Percentiles rank a stretch among this genome's conserved stretches.
Evolutionary conservation across 2,888 invertebrate species (phyloP).

Genomic region (Cosmopolites sordidus): DNA sequence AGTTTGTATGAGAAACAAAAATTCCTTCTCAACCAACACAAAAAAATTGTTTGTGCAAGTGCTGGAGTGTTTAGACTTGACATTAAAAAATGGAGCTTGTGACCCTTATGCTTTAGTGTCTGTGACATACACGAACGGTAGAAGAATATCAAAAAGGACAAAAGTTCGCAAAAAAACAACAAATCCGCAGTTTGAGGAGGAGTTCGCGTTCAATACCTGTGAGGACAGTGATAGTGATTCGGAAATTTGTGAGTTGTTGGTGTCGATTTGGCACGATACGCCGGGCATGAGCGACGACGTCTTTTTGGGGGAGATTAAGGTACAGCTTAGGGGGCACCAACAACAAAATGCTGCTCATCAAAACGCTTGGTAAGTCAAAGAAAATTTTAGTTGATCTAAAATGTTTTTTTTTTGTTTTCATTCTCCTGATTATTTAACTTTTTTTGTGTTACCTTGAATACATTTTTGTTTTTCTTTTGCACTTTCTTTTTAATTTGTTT

Average conservation of each 20-base stretch:
- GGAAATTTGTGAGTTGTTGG: constrained; percentile 74
- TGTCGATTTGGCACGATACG: constrained; percentile 82
- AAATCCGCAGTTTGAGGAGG: constrained; percentile 84
- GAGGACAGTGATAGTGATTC: constrained; percentile 52
- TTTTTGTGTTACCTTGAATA: too few relatives aligned
- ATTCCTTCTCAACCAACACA: constrained; percentile 37
- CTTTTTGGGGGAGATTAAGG: constrained; percentile 83
- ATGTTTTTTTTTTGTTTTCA: too few relatives aligned
- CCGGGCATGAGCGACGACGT: constrained; percentile 74
- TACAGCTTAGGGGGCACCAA: constrained; percentile 69
- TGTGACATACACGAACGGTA: constrained; percentile 74
- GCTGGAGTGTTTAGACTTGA: constrained; percentile 81
- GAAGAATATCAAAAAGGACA: constrained; percentile 74
- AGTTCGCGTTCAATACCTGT: constrained; percentile 68
- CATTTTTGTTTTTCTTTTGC: too few relatives aligned
- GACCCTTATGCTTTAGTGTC: constrained; percentile 80
- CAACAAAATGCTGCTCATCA: constrained; percentile 57
- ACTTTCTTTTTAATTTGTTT: too few relatives aligned
- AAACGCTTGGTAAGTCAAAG: constrained; percentile 77
- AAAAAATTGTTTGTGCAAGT: constrained; percentile 59
- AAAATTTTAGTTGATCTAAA: too few relatives aligned
- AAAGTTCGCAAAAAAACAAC: constrained; percentile 87
- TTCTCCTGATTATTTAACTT: too few relatives aligned
- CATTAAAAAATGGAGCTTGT: constrained; percentile 85
- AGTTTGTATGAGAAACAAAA: constrained; percentile 50